Base-by-base conservation (phyloP, 2,888 invertebrate genomes). In the Balanococcus diminutus region DNA sequence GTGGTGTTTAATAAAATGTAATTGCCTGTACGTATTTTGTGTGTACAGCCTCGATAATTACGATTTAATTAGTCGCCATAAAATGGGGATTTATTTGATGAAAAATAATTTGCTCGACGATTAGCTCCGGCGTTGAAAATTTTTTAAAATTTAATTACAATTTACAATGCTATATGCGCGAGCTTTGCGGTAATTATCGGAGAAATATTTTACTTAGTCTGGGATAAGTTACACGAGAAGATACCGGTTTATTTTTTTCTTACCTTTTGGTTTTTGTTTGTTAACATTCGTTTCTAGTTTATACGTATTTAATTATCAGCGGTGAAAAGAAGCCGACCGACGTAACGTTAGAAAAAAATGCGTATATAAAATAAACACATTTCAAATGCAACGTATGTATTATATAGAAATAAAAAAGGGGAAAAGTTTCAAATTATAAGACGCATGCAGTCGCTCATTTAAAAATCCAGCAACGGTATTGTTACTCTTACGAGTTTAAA, bases 191-290 rank as follows among this genome's bases (percentile, higher is more conserved):
- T 75, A 75, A 75, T 75, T 75, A 75, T 32, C 32, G 75, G n/a
- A 75, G 75, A 75, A 75, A 75, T 75, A 75, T 75, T 75, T 75
- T 75, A 75, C 75, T 75, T 75, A 75, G 75, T 75, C 75, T 67
- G 28, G 32, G 32, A 75, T 61, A 75, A 11, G 8, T 19, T 75
- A 11, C 19, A 36, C n/a, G 61, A 28, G 61, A 75, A 75, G n/a
- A 75, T 75, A 75, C 75, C 75, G 75, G 75, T 75, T 75, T 75
- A 32, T 32, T 32, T 75, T 75, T 75, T 75, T 75, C 19, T 11
- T 16, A 75, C 9, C n/a, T 2, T 75, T 75, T 75, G n/a, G 19
- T 75, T 75, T 75, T 75, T 75, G 75, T 75, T 75, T 75, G 72
- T 75, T 75, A 75, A 75, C 75, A 75, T 75, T 32, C 25, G 75